Conservation (phyloP, 2,113 vertebrate genomes). For the human region GRCh38 chr14:93541501-93542000, state of each 20-base stretch:
- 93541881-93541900: too few species aligned
- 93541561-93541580: neutral
- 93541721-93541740: neutral
- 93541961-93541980: too few species aligned
- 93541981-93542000: too few species aligned
- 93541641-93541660: neutral
- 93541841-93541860: too few species aligned
- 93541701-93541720: slow-evolving; percentile 38
- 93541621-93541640: slow-evolving; percentile 46
- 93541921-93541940: too few species aligned
- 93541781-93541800: too few species aligned
- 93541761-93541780: too few species aligned
- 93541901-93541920: too few species aligned
- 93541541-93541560: slow-evolving; percentile 16
- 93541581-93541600: neutral
- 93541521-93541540: slow-evolving; percentile 51
- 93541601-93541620: slow-evolving; percentile 6
- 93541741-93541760: too few species aligned
- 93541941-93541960: too few species aligned
- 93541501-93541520: slow-evolving; percentile 13
- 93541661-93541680: slow-evolving; percentile 1
- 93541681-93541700: slow-evolving; percentile 1
- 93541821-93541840: too few species aligned
- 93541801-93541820: too few species aligned
- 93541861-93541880: accelerated